Percentiles rank a stretch among this genome's conserved stretches.
Evolutionary conservation across 2,888 invertebrate genomes (phyloP).

Genomic region (Drosophila falleni): DNA sequence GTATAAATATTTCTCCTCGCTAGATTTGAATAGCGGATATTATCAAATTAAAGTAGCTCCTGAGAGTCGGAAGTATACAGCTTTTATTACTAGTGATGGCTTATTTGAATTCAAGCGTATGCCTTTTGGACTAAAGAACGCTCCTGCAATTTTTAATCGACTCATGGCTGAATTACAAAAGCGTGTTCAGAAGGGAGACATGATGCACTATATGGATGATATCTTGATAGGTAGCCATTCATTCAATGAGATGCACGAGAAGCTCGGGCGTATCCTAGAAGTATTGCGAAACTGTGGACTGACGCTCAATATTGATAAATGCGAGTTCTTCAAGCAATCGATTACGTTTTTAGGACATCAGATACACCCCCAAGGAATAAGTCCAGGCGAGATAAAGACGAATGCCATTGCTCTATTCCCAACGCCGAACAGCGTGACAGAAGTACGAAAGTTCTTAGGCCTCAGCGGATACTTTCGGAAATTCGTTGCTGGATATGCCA

Average conservation of each 20-base stretch:
- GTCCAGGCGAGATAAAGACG: slow-evolving; percentile 1
- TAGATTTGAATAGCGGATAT: slow-evolving; percentile 1
- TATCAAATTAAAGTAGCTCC: slow-evolving; percentile 7
- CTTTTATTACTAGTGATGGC: slow-evolving; percentile 41
- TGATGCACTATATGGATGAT: background rate
- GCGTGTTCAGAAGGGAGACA: no score
- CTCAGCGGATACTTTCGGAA: slow-evolving; percentile 8
- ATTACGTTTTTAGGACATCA: background rate
- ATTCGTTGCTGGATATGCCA: slow-evolving; percentile 4
- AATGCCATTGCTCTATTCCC: background rate
- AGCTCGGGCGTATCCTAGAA: slow-evolving; percentile 2
- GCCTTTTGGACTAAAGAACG: background rate
- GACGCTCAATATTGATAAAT: slow-evolving; percentile 1
- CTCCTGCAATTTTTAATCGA: no score
- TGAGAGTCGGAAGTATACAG: slow-evolving; percentile 16
- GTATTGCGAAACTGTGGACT: slow-evolving; percentile 3
- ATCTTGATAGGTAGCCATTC: slow-evolving; percentile 23
- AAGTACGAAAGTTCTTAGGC: background rate
- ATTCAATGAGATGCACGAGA: slow-evolving; percentile 1
- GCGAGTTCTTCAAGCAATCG: background rate
- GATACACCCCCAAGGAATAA: background rate
- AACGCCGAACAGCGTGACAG: background rate
- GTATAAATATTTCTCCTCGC: slow-evolving; percentile 5
- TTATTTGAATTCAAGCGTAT: slow-evolving; percentile 46
- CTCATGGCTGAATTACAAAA: no score